Base-by-base conservation (phyloP, 2,888 invertebrate species). In the Stenoptilia bipunctidactyla region DNA sequence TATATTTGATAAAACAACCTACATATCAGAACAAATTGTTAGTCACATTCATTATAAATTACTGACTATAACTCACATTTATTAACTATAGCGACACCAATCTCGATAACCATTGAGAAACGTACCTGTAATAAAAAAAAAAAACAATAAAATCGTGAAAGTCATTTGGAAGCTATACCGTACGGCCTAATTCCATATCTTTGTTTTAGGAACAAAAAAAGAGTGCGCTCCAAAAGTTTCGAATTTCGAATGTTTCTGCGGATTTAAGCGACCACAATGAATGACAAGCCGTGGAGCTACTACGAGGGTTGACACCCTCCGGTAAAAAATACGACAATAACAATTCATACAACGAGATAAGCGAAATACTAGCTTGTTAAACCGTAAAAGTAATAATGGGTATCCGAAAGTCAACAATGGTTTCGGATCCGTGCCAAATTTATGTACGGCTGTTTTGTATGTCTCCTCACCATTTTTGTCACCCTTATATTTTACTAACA, bases 381-480 rank as follows among this genome's bases (percentile, higher is more conserved):
- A 79, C 75, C 80, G 82, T 82, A 79, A 83, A 79, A 74, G 77
- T 75, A 76, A 79, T 80, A 80, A 74, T 76, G 59, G 77, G 76
- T 73, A 60, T 64, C 55, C 52, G 57, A 70, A 69, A 82, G 80
- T 82, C 83, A 82, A 83, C 83, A 83, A 74, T 67, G 65, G 70
- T 64, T 61, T 64, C 63, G 59, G 58, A 61, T 64, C 56, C 56
- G 59, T 60, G 54, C 53, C 47, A 58, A 60, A 65, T 66, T 71
- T 67, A 74, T 74, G 66, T 70, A 69, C 68, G 67, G 63, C 57
- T 56, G 57, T 58, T 52, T 51, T 58, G 46, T 33, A 20, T 20
- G 20, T 20, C 3, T n/a, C 20, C 15, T 14, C 15, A 9, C 36
- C 36, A 39, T 41, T 41, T 27, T 25, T 35, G n/a, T 4, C 39